These are phyloP conservation scores for Masticophis lateralis DNA, from an alignment of 2,797 vertebrate species.

Conservation along the genomic window DNA sequence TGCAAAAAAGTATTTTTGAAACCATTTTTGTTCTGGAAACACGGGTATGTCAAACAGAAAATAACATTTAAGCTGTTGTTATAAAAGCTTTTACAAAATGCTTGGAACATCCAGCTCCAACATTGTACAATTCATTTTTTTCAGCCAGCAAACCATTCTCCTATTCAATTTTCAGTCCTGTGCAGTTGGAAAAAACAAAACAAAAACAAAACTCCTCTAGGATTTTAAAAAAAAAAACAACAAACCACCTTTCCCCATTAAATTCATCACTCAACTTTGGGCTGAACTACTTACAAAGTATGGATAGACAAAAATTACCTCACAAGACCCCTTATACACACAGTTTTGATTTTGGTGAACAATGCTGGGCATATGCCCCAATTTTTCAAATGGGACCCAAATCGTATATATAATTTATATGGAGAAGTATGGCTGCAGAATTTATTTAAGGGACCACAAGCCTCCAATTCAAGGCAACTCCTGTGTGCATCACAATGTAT, in stretches of 20 bases:
- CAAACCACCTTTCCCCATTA: not conserved
- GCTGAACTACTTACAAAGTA: not conserved
- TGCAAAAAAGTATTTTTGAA: constrained; percentile 68
- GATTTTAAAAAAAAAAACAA: not conserved
- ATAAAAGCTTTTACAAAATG: constrained; percentile 28
- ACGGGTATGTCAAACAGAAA: constrained; percentile 50
- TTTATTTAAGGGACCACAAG: not conserved
- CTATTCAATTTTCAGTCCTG: constrained; percentile 55
- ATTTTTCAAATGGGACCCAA: not conserved
- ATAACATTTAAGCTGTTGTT: constrained; percentile 46
- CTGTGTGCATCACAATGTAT: no score
- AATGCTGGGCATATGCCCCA: not conserved
- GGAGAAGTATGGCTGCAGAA: not conserved
- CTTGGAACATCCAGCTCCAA: not conserved
- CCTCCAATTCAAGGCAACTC: not conserved
- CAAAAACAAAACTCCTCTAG: not conserved
- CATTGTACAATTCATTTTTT: constrained; percentile 1
- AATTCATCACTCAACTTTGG: not conserved
- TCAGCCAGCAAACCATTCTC: constrained; percentile 54
- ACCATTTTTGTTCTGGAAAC: constrained; percentile 67
- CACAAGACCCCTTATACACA: not conserved
- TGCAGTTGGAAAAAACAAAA: constrained; percentile 34
- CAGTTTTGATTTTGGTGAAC: not conserved
- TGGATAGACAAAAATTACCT: not conserved
- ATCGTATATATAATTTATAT: no score